Base-by-base conservation (phyloP, 2,113 vertebrate species). In the Mormyrus lacerda region DNA sequence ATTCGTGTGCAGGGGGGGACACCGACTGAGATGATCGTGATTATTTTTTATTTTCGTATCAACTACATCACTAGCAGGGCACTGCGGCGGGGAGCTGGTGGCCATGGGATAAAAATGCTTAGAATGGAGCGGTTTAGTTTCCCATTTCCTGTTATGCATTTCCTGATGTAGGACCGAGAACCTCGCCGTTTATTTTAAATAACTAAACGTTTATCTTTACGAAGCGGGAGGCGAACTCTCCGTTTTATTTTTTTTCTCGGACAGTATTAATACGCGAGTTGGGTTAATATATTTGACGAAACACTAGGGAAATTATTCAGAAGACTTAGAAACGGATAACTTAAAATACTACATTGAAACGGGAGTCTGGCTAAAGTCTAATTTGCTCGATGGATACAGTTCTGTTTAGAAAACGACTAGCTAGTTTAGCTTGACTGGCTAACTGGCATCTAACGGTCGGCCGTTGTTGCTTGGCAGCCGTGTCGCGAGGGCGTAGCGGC, bases 91-190 rank as follows among this genome's bases (percentile, higher is more conserved):
- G 50, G 85, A n/a, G 27, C 48, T 47, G 44, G 83, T 85, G 83
- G 83, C 83, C 45, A 50, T 21, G 83, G 44, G 27, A 21, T 48
- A 19, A 89, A 42, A 89, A 89, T 44, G 88, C 69, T 51, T 19
- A 82, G 69, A 53, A 44, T 45, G 88, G 15, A 55, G 17, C 13
- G 44, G 17, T 61, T 85, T 24, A 51, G 21, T 55, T 76, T 86
- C 61, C 47, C 53, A 47, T 88, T 88, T 90, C 89, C 89, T 61
- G 89, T 90, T 84, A 35, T 79, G 73, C 76, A 88, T 90, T 90
- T 90, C 89, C 89, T 88, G 89, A 39, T 45, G 11, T 44, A 76
- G 85, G 85, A 58, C 27, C 69, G 69, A 89, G 53, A 48, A 50
- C 76, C 73, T 89, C 88, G 35, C 35, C 76, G 82, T 39, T 79